Evolutionary conservation across 2,113 vertebrate species (phyloP).

Genomic region (Turnix velox): DNA sequence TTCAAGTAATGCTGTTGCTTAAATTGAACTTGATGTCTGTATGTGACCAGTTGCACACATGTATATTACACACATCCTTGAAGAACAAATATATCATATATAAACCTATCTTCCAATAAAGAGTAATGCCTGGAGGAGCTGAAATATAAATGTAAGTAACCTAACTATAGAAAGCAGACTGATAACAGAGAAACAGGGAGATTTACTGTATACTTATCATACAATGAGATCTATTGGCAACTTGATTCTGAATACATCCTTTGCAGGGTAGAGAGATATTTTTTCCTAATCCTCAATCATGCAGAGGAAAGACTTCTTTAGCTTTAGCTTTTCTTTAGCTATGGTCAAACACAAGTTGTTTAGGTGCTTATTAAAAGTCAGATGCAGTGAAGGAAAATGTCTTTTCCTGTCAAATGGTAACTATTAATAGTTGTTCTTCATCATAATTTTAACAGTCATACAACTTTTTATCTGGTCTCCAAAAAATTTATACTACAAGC

Average conservation of each 20-base stretch:
- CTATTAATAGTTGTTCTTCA: not conserved
- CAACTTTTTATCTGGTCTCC: not conserved
- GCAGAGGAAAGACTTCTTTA: not conserved
- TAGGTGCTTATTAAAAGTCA: not conserved
- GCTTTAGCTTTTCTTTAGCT: too few relatives aligned
- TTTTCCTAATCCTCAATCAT: not conserved
- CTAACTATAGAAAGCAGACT: not conserved
- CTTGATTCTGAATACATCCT: not conserved
- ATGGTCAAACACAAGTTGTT: conserved; percentile 6
- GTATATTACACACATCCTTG: not conserved
- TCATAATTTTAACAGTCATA: not conserved
- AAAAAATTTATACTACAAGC: not conserved
- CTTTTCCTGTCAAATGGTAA: not conserved
- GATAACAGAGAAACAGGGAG: not conserved
- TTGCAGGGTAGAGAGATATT: not conserved
- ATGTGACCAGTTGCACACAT: rapidly evolving
- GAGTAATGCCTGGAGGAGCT: rapidly evolving
- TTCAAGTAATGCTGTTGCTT: not conserved
- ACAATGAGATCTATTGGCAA: not conserved
- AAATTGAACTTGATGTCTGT: not conserved
- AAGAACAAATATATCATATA: not conserved
- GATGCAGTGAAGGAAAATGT: not conserved
- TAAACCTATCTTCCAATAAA: not conserved
- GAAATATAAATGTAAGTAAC: not conserved
- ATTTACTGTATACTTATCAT: not conserved